Evolutionary conservation across 2,888 invertebrate genomes (phyloP).

Genomic region (Ophion ellenae): DNA sequence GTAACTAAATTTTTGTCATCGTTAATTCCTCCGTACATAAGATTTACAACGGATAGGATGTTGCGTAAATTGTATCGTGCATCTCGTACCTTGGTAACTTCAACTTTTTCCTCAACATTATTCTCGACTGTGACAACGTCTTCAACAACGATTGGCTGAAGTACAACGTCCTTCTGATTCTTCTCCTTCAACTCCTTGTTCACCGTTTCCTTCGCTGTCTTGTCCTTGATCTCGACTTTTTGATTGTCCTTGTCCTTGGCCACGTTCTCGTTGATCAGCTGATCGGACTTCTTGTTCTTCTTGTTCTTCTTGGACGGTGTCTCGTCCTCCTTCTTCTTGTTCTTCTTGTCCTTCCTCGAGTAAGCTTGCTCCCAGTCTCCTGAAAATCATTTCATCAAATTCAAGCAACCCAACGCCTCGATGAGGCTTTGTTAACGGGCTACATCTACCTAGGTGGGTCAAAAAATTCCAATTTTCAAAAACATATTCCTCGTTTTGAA

Average conservation of each 20-base stretch:
- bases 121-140: constrained; percentile 73
- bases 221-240: constrained; percentile 84
- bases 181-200: constrained; percentile 84
- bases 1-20: background rate
- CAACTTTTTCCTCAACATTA: constrained; percentile 73
- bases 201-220: constrained; percentile 84
- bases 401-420: background rate
- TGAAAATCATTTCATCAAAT: constrained; percentile 67
- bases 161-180: constrained; percentile 81
- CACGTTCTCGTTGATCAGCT: constrained; percentile 83
- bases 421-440: background rate
- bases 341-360: constrained; percentile 90
- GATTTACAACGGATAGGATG: background rate
- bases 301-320: constrained; percentile 85
- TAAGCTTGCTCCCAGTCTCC: constrained; percentile 89
- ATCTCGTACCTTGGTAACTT: constrained; percentile 65
- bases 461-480: too few relatives aligned
- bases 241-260: constrained; percentile 83
- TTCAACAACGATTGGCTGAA: constrained; percentile 76
- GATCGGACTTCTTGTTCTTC: constrained; percentile 84
- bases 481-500: background rate
- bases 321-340: constrained; percentile 87
- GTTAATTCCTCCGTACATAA: background rate
- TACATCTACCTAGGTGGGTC: too few relatives aligned
- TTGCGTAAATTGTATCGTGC: background rate